Evolutionary conservation across 2,113 vertebrate species (phyloP), one percentile per base, ranked within the genome.

Genomic region (Malurus alboscapulatus): DNA sequence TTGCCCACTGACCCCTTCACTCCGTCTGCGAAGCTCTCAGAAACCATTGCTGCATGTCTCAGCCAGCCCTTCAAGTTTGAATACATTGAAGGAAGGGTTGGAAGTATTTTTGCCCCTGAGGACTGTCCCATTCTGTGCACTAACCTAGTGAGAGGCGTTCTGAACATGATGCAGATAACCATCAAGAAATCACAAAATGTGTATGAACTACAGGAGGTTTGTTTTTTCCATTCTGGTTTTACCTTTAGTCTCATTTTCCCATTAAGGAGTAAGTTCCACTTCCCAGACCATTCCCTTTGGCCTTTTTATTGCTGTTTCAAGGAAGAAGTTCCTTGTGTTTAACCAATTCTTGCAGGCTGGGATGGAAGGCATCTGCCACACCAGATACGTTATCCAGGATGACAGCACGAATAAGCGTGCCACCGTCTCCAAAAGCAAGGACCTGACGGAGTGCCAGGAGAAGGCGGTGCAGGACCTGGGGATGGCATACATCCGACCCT

Each of bases 341-440:
- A 48, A 76, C 65, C 40, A 36, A 75, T 30, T 24, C 68, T 88
- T 47, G 34, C 75, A 97, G 97, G 93, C 78, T 95, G 98, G 95
- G 93, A 96, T 97, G 92, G 98, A 98, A 94, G 98, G 98, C 65
- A 94, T 98, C 66, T 99, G 98, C 97, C 98, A 98, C 77, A 98
- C 98, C 45, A 97, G 97, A 59, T 99, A 99, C 1, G 25, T 98
- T 90, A 98, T 99, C 96, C 98, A 92, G 91, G 98, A 98, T 0
- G 96, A 98, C 38, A 97, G 95, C 83, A 96, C 92, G 77, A 97
- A 98, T 11, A 97, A 96, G 15, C 96, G 97, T 77, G 89, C 92
- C 82, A 91, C 65, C 57, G 97, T 94, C 97, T 98, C 91, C 98
- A 98, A 96, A 96, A 98, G 98, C 94, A 98, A 97, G 92, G 98